Evolutionary conservation across 1,140 invertebrate species (phyloP), one percentile per base, ranked within the genome.

Genomic region (Sitobion miscanthi): DNA sequence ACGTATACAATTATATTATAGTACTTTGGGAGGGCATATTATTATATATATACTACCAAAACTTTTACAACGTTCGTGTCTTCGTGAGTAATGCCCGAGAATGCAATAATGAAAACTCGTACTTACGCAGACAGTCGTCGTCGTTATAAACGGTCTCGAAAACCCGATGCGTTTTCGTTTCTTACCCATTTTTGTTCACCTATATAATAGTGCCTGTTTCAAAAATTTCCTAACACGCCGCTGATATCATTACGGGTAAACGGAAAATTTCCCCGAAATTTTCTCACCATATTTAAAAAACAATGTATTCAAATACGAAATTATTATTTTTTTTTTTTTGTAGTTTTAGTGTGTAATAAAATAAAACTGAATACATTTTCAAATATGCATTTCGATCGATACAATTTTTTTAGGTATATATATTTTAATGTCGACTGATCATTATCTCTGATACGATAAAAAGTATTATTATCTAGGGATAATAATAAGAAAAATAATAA

Each of bases 21-120:
- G 62, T 77, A n/a, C 62, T 77, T 77, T 77, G n/a, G 62, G n/a
- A 17, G 14, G 62, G 30, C 62, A 77, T 77, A n/a, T 17, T 77
- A 77, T 77, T 35, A 77, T 35, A 54, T 23, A 54, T 52, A 47
- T 52, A 77, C n/a, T 77, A 77, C n/a, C 30, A 77, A 77, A n/a
- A 77, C 11, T 77, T 77, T n/a, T 77, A 77, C 5, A 77, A 77
- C n/a, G 30, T 77, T 77, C n/a, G 62, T 77, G 62, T n/a, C 62
- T 77, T 77, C n/a, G n/a, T n/a, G 62, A 77, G 62, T 77, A 77
- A 77, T 77, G 62, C 30, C 35, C 35, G 82, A 83, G 35, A 83
- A 83, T 38, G 82, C 38, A 83, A 83, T 83, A 83, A 83, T 42
- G 35, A 83, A 83, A 83, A 83, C n/a, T 77, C 62, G 62, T 69